Percentiles rank a stretch among this genome's conserved stretches.
Evolutionary conservation across 2,113 vertebrate genomes (phyloP).

Genomic region (Cairina moschata): DNA sequence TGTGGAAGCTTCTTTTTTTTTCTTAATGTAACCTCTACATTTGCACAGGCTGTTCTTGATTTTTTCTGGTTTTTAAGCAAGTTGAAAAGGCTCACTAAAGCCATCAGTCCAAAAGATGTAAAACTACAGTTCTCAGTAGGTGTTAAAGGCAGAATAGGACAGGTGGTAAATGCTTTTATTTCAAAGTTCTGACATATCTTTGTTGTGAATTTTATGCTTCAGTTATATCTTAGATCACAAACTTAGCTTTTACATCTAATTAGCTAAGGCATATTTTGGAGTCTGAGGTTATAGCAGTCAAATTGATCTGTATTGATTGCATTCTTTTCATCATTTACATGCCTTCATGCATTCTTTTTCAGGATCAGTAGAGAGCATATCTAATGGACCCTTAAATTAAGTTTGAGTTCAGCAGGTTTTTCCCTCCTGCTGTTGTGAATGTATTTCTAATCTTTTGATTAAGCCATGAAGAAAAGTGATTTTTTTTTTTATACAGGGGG

Average conservation of each 20-base stretch:
- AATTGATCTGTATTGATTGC: slow-evolving; percentile 62
- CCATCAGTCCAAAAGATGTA: slow-evolving; percentile 22
- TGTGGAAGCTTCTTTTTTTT: neutral
- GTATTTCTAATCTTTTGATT: slow-evolving; percentile 27
- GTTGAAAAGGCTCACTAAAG: slow-evolving; percentile 42
- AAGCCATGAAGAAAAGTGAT: neutral
- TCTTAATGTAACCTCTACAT: neutral
- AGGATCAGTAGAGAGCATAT: slow-evolving; percentile 21
- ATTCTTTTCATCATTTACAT: slow-evolving; percentile 53
- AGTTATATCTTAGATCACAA: slow-evolving; percentile 51
- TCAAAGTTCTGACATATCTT: slow-evolving; percentile 40
- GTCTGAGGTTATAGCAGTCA: slow-evolving; percentile 54
- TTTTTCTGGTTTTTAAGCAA: slow-evolving; percentile 50
- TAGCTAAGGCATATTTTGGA: slow-evolving; percentile 57
- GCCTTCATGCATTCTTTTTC: slow-evolving; percentile 54
- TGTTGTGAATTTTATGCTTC: slow-evolving; percentile 64
- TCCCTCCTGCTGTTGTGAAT: neutral
- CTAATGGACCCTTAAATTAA: slow-evolving; percentile 4
- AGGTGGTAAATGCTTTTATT: slow-evolving; percentile 34
- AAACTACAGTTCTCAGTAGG: slow-evolving; percentile 26
- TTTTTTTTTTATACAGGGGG: neutral
- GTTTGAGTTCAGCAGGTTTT: slow-evolving; percentile 18
- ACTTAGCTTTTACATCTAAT: slow-evolving; percentile 67
- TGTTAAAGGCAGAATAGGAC: slow-evolving; percentile 40
- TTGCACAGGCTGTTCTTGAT: neutral